phyloP scores from a whole-genome alignment of 2,888 invertebrate genomes.

The Agapostemon virescens region DNA sequence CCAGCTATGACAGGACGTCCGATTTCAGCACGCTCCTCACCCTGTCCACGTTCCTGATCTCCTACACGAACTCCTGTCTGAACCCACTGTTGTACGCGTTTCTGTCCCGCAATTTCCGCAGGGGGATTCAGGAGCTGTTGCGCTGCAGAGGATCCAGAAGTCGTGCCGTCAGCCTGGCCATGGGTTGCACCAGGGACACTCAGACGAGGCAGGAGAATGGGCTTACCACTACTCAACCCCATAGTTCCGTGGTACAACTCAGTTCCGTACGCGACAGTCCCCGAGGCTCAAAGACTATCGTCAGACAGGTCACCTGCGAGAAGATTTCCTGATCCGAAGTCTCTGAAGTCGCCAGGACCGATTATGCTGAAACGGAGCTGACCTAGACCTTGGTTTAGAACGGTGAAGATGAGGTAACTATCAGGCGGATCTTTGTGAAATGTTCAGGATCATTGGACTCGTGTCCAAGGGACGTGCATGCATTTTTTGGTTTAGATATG shows the following conservation, averaged over 20 bases:
- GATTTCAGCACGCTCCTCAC: constrained; percentile 90
- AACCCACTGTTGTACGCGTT: constrained; percentile 96
- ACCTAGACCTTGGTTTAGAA: neutral
- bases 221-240: constrained; percentile 58
- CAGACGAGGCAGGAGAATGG: constrained; percentile 68
- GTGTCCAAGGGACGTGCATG: neutral
- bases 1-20: constrained; percentile 69
- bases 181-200: constrained; percentile 66
- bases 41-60: constrained; percentile 91
- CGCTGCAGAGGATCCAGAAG: constrained; percentile 82
- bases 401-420: neutral
- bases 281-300: constrained; percentile 64
- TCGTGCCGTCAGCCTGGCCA: constrained; percentile 64
- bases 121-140: constrained; percentile 91
- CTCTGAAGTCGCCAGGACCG: neutral
- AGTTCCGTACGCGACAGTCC: constrained; percentile 71
- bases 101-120: constrained; percentile 90
- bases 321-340: constrained; percentile 23
- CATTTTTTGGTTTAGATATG: neutral
- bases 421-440: neutral
- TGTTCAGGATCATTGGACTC: neutral
- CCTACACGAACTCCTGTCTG: constrained; percentile 94
- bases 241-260: constrained; percentile 70
- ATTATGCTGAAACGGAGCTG: neutral
- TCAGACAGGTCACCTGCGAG: constrained; percentile 61